Conservation (phyloP, 2,888 invertebrate species). For the Drosophila villosipedis region DNA sequence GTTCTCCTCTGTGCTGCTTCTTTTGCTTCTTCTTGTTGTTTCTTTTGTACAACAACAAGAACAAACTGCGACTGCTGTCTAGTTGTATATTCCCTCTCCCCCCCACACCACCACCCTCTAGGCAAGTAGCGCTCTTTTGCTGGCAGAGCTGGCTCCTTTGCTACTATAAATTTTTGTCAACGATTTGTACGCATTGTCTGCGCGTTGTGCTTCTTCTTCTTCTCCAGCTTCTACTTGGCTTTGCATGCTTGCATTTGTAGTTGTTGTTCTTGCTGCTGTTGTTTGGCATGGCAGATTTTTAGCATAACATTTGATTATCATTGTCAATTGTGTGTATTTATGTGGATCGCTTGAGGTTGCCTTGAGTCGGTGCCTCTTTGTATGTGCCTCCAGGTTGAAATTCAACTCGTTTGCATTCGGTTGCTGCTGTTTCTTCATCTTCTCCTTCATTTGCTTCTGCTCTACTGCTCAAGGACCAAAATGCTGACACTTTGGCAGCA, state of each 20-base stretch:
- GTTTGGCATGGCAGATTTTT: slow-evolving; percentile 65
- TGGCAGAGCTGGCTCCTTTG: slow-evolving; percentile 45
- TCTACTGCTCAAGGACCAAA: slow-evolving; percentile 37
- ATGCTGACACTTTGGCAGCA: slow-evolving; percentile 65
- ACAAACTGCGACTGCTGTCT: slow-evolving; percentile 41
- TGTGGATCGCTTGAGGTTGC: slow-evolving; percentile 45
- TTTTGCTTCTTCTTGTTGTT: slow-evolving; percentile 8
- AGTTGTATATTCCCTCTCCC: slow-evolving; percentile 16
- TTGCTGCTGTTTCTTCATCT: slow-evolving; percentile 12
- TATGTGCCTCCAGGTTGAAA: slow-evolving; percentile 31
- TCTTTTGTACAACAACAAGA: slow-evolving; percentile 28
- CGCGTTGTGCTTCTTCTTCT: slow-evolving; percentile 26
- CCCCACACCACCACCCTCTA: neutral
- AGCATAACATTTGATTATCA: slow-evolving; percentile 80
- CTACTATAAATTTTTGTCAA: slow-evolving; percentile 81
- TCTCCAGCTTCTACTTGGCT: slow-evolving; percentile 13
- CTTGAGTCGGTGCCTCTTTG: slow-evolving; percentile 65
- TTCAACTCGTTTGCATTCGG: neutral
- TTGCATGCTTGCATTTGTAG: slow-evolving; percentile 7
- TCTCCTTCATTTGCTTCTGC: neutral
- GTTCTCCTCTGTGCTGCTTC: slow-evolving; percentile 24
- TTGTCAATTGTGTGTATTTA: slow-evolving; percentile 74
- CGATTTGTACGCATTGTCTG: slow-evolving; percentile 80
- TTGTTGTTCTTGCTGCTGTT: slow-evolving; percentile 11
- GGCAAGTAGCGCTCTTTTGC: slow-evolving; percentile 3